Evolutionary conservation across 2,113 vertebrate genomes (phyloP).

Genomic region (Gallinago undulata): DNA sequence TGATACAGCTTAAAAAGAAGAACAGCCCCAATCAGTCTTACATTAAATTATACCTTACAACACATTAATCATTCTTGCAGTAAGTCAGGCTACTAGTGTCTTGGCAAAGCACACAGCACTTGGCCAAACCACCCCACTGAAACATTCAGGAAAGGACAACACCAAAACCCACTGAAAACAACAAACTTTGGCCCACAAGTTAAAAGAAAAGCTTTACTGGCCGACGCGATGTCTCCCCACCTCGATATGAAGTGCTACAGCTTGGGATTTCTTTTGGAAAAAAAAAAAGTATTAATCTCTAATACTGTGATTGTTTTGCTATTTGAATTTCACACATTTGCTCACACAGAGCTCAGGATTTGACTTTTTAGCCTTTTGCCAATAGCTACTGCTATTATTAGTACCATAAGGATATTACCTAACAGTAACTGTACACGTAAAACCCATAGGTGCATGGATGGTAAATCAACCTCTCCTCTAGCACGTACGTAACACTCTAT

Average conservation of each 20-base stretch:
- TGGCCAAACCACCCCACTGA: not conserved
- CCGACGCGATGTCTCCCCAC: not conserved
- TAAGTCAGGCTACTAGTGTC: not conserved
- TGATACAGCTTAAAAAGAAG: slow-evolving; percentile 91
- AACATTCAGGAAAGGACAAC: not conserved
- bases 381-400: not conserved
- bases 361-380: not conserved
- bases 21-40: not conserved
- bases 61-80: not conserved
- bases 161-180: not conserved
- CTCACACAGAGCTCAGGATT: not conserved
- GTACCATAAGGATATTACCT: not conserved
- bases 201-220: not conserved
- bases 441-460: not conserved
- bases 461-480: not conserved
- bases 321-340: not conserved
- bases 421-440: not conserved
- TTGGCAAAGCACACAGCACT: not conserved
- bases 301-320: not conserved
- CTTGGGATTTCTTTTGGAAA: not conserved
- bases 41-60: not conserved
- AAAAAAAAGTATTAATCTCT: not conserved
- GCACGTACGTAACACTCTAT: rapidly evolving
- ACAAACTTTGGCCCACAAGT: not conserved
- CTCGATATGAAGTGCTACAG: not conserved